Conservation (phyloP, 2,113 vertebrate genomes). For the Phrynosoma blainvillii region DNA sequence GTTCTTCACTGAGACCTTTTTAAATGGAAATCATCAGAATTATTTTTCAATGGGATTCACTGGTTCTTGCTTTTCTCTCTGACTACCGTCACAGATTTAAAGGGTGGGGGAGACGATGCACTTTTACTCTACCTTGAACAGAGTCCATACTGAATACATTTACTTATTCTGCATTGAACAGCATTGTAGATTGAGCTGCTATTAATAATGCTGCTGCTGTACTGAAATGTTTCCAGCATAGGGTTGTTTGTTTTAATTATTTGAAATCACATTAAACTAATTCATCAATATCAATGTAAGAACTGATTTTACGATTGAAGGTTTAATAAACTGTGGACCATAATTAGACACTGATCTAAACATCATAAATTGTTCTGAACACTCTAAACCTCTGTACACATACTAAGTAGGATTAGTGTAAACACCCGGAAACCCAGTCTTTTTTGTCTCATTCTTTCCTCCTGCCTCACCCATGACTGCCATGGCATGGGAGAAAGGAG, state of each 20-base stretch:
- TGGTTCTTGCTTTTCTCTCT: background rate
- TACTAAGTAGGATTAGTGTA: background rate
- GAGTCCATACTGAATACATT: too few relatives aligned
- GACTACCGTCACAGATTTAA: background rate
- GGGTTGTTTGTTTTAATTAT: background rate
- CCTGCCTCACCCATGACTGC: too few relatives aligned
- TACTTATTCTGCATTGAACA: background rate
- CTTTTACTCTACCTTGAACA: background rate
- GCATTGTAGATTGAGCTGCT: background rate
- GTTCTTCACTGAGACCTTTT: background rate
- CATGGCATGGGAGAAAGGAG: too few relatives aligned
- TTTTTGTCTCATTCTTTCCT: too few relatives aligned
- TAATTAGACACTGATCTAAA: background rate
- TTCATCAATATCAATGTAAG: background rate
- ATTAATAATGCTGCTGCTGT: background rate
- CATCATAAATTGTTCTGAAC: background rate
- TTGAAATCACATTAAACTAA: background rate
- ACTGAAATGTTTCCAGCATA: background rate
- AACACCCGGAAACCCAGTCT: too few relatives aligned
- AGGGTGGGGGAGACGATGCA: background rate
- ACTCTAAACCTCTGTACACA: background rate
- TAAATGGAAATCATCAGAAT: background rate
- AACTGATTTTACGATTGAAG: background rate
- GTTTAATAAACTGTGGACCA: background rate
- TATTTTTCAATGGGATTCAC: background rate